A percentile compares a stretch with the other conserved stretches of the same genome.
These are phyloP conservation scores for Prosapia bicincta DNA, from an alignment of 2,888 invertebrate species.

Conservation along the genomic window DNA sequence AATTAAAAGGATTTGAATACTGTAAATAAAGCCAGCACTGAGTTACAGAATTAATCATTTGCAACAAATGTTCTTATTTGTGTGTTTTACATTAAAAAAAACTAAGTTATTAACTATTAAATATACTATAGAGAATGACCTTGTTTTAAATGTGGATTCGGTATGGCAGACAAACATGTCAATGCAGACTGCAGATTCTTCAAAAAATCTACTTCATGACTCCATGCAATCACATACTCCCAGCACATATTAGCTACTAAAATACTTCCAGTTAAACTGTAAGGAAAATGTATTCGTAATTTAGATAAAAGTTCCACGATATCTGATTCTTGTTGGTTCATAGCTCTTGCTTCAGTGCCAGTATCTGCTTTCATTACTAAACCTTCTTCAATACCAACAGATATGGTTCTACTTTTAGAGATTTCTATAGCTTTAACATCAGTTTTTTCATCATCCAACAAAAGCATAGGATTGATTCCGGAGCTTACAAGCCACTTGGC, in stretches of 20 bases:
- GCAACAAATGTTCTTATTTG: no score
- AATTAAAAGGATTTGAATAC: no score
- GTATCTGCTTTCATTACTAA: conserved; percentile 41
- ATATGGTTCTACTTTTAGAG: not conserved
- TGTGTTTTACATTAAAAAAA: no score
- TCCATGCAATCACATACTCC: conserved; percentile 89
- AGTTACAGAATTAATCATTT: no score
- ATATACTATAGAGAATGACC: conserved; percentile 50
- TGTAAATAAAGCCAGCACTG: no score
- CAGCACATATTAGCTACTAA: conserved; percentile 84
- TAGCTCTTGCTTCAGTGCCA: conserved; percentile 38
- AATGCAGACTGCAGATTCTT: conserved; percentile 67
- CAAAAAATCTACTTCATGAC: conserved; percentile 65
- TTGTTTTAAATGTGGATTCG: conserved; percentile 61
- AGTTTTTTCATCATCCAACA: conserved; percentile 43
- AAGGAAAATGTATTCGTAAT: conserved; percentile 76
- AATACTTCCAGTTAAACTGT: conserved; percentile 75
- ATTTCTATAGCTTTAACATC: not conserved
- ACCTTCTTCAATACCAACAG: conserved; percentile 43
- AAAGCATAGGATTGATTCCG: conserved; percentile 61
- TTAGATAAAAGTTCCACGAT: conserved; percentile 58
- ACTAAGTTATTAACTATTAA: no score
- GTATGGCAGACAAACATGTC: conserved; percentile 62
- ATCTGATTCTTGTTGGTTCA: conserved; percentile 31
- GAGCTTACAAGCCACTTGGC: conserved; percentile 80